Percentiles rank a stretch among this genome's conserved stretches.
Evolutionary conservation across 2,797 vertebrate species (phyloP).

Genomic region (Perodicticus potto): DNA sequence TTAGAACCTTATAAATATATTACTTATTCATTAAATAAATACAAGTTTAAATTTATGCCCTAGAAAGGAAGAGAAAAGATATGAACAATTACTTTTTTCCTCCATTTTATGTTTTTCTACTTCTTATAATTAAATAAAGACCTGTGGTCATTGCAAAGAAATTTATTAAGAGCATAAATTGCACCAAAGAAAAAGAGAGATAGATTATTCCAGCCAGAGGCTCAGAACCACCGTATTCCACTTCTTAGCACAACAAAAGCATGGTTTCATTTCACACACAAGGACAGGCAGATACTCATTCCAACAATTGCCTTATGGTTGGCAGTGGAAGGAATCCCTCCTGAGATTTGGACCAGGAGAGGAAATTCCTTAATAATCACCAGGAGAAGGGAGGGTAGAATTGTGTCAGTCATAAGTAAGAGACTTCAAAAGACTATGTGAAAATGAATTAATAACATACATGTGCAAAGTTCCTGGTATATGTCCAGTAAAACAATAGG

Average conservation of each 20-base stretch:
- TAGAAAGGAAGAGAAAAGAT: not conserved
- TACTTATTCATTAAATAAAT: not conserved
- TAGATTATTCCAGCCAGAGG: not conserved
- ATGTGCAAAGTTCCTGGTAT: not conserved
- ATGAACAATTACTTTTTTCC: not conserved
- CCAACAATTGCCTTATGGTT: not conserved
- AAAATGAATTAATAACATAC: not conserved
- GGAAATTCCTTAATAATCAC: not conserved
- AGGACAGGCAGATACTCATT: not conserved
- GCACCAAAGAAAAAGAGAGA: not conserved
- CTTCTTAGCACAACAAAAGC: not conserved
- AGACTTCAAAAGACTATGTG: not conserved
- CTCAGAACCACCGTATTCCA: not conserved
- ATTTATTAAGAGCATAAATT: conserved; percentile 18
- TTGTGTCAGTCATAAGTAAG: not conserved
- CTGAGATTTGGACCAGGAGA: not conserved
- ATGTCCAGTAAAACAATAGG: not conserved
- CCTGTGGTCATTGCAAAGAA: not conserved
- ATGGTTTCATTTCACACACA: not conserved
- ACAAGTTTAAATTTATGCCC: not conserved
- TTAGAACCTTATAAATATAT: not conserved
- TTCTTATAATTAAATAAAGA: not conserved
- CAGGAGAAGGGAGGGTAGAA: not conserved
- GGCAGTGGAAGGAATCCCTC: not conserved
- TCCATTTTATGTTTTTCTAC: not conserved